Evolutionary conservation across 1,140 invertebrate species (phyloP), one percentile per base, ranked within the genome.

Genomic region (Temnothorax nylanderi): DNA sequence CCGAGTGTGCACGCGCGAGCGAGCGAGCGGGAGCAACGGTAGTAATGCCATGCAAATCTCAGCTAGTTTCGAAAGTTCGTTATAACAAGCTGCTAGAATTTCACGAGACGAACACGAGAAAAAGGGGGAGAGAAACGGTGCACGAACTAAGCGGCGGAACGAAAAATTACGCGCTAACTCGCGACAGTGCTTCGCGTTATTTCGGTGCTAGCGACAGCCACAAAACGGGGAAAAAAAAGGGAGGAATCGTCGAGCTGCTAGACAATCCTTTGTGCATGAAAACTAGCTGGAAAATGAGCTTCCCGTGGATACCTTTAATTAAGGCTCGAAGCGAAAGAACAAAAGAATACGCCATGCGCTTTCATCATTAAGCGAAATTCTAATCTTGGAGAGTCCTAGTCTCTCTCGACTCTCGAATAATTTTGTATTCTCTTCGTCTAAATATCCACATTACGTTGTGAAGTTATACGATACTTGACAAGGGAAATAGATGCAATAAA

Each of bases 31-130:
- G 47, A 13, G 37, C 49, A 16, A 41, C 58, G 44, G 47, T 51
- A 26, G 80, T 92, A 92, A 92, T 91, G 90, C 56, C 69, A 92
- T 93, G 92, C 90, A 92, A 93, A 93, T 93, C 90, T 92, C 90
- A 87, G 87, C 84, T 92, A 90, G 90, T 91, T 92, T 75, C 90
- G 64, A 92, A 93, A 93, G 91, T 93, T 93, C 87, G 86, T 92
- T 92, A 90, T 89, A 88, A 88, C 86, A 88, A 89, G 75, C 81
- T 90, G 76, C 69, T 37, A 75, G 86, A 88, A 84, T 91, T 87
- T 85, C 74, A 54, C 56, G 71, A 84, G 67, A 64, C 58, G 47
- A 74, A 74, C 54, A 74, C 56, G 64, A 67, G 62, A 49, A 80
- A 80, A 58, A 80, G 26, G 26, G 51, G 41, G n/a, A 67, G 76